phyloP scores from a whole-genome alignment of 2,113 vertebrate species.

The Perca flavescens region DNA sequence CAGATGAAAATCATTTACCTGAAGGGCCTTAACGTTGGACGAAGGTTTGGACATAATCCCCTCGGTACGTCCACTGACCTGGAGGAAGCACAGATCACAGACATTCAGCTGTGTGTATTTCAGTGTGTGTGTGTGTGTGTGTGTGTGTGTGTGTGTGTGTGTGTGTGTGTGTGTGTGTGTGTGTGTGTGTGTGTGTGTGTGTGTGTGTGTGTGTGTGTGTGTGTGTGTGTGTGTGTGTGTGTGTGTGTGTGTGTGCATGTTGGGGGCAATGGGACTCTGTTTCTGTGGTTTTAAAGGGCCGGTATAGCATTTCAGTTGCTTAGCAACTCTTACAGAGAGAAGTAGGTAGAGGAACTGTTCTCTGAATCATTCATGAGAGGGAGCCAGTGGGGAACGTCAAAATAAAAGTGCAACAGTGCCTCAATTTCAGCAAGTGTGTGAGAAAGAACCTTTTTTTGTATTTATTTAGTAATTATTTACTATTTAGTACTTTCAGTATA shows the following conservation, averaged over 20 bases:
- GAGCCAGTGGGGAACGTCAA: slow-evolving; percentile 17
- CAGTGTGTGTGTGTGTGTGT: slow-evolving; percentile 20
- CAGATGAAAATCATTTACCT: slow-evolving; percentile 86
- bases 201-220: slow-evolving; percentile 18
- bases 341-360: slow-evolving; percentile 84
- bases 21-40: slow-evolving; percentile 96
- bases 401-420: slow-evolving; percentile 32
- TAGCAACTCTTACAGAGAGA: slow-evolving; percentile 85
- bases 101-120: slow-evolving; percentile 57
- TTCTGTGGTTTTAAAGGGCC: slow-evolving; percentile 79
- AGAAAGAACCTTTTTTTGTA: background rate
- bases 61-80: slow-evolving; percentile 76
- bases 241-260: slow-evolving; percentile 12
- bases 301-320: slow-evolving; percentile 92
- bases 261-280: slow-evolving; percentile 59
- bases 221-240: background rate
- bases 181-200: slow-evolving; percentile 27
- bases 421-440: slow-evolving; percentile 17
- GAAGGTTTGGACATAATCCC: slow-evolving; percentile 94
- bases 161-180: background rate
- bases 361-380: slow-evolving; percentile 93
- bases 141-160: slow-evolving; percentile 8
- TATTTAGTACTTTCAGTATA: background rate
- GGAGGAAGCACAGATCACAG: slow-evolving; percentile 67
- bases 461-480: no score